These are phyloP conservation scores for Euplagia quadripunctaria DNA, from an alignment of 2,888 invertebrate genomes.

Conservation along the genomic window DNA sequence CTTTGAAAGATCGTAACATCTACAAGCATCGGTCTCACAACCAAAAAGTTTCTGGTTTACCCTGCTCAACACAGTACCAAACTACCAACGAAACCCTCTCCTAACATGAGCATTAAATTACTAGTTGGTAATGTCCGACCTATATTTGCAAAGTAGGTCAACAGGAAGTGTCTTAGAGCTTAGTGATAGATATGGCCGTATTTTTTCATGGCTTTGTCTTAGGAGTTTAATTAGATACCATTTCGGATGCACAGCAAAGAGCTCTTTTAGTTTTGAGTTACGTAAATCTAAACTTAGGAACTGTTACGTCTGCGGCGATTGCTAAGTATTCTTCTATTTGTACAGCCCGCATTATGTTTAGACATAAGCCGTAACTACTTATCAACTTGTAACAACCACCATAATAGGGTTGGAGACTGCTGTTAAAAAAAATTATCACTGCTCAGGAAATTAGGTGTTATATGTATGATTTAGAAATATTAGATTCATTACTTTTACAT, in stretches of 20 bases:
- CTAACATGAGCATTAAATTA: background rate
- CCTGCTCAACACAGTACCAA: background rate
- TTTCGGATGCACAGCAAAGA: too few species aligned
- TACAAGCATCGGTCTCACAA: background rate
- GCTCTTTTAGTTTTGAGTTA: background rate
- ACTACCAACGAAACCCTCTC: background rate
- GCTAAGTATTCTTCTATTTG: background rate
- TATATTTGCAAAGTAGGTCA: background rate
- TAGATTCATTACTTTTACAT: too few species aligned
- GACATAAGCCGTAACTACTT: too few species aligned
- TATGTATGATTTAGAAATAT: too few species aligned
- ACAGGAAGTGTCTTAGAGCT: background rate
- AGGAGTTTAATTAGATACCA: background rate
- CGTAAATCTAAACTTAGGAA: background rate
- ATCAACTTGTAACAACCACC: too few species aligned
- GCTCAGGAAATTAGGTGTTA: too few species aligned
- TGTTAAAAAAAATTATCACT: too few species aligned
- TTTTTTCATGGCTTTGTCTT: background rate
- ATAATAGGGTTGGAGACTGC: too few species aligned
- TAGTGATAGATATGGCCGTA: background rate
- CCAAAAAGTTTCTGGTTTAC: background rate
- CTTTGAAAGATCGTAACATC: background rate
- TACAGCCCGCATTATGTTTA: background rate
- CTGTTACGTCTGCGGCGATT: background rate
- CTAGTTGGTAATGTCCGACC: background rate